These are phyloP conservation scores for Catostomus latipinnis DNA, from an alignment of 2,797 vertebrate genomes.

Conservation along the genomic window DNA sequence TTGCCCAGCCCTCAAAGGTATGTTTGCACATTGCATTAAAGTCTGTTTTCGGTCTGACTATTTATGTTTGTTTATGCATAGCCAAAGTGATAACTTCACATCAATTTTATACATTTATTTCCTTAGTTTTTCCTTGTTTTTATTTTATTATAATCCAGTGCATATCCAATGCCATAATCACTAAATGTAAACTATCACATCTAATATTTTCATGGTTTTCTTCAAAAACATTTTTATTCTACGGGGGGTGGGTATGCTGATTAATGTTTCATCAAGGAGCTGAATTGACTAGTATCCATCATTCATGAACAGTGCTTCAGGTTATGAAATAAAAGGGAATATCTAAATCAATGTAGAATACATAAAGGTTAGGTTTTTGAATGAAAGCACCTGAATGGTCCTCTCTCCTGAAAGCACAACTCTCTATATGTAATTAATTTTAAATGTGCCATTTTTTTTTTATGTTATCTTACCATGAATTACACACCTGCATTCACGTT, in stretches of 20 bases:
- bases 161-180: constrained; percentile 1
- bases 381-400: constrained; percentile 18
- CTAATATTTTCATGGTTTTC: background rate
- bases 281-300: constrained; percentile 46
- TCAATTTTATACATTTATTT: constrained; percentile 2
- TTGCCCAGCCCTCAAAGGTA: background rate
- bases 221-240: constrained; percentile 31
- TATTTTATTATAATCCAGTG: background rate
- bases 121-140: constrained; percentile 14
- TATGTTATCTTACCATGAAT: no score
- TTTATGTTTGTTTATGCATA: constrained; percentile 7
- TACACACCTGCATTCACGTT: no score
- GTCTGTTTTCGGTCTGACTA: constrained; percentile 11
- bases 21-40: constrained; percentile 23
- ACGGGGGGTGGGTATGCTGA: background rate
- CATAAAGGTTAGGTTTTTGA: constrained; percentile 47
- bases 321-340: constrained; percentile 58
- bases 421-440: background rate
- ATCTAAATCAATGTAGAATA: constrained; percentile 54
- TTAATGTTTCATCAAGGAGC: constrained; percentile 50
- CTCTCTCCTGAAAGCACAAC: constrained; percentile 8
- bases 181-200: background rate
- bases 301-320: constrained; percentile 57
- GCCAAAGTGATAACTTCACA: constrained; percentile 9
- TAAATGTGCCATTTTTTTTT: no score